Percentiles rank a stretch among this genome's conserved stretches.
phyloP scores from a whole-genome alignment of 53 echinoderm and acorn worm species.

The Holothuria leucospilota region DNA sequence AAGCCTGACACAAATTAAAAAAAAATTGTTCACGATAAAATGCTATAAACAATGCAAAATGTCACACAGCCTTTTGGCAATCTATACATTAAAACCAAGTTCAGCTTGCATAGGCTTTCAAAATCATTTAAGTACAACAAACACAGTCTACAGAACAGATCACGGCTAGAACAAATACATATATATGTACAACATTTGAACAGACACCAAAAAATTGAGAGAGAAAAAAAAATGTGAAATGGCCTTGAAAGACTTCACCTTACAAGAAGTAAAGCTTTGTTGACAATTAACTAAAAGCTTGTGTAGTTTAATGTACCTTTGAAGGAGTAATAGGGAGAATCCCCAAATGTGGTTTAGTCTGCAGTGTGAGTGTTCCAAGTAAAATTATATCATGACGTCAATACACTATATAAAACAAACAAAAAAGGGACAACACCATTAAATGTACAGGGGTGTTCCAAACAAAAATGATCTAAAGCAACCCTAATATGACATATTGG shows the following conservation, averaged over 20 bases:
- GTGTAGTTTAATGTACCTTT: neutral
- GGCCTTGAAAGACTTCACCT: slow-evolving; percentile 21
- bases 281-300: neutral
- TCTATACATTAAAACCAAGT: slow-evolving; percentile 20
- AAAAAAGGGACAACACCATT: neutral
- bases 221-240: neutral
- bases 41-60: neutral
- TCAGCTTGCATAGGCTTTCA: slow-evolving; percentile 25
- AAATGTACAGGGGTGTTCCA: too few relatives aligned
- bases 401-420: neutral
- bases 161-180: slow-evolving; percentile 18
- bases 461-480: too few relatives aligned
- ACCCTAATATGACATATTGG: too few relatives aligned
- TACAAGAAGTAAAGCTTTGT: neutral
- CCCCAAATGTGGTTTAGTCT: neutral
- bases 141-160: neutral
- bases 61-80: slow-evolving; percentile 10
- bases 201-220: neutral
- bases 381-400: neutral
- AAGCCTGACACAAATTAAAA: neutral
- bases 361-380: neutral
- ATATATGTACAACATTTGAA: neutral
- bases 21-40: neutral
- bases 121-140: slow-evolving; percentile 17
- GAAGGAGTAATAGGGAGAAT: neutral